Evolutionary conservation across 2,797 vertebrate genomes (phyloP), one percentile per base, ranked within the genome.

Genomic region (Myotis pilosus): DNA sequence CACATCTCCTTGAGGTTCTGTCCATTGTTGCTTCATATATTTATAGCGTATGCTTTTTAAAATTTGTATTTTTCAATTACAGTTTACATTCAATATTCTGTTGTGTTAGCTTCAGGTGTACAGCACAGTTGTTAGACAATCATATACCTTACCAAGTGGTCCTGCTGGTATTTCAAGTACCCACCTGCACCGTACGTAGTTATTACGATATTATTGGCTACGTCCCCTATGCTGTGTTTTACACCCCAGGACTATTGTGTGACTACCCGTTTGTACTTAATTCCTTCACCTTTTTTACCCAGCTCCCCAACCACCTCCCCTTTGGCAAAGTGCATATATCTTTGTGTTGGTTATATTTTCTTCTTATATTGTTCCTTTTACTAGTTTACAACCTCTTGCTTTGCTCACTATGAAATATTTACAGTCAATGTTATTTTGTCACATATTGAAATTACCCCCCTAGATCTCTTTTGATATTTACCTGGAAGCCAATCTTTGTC

Each of bases 381-480:
- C 57, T 23, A 49, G 33, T 47, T 51, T 60, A 16, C 49, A 36
- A 66, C 13, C 28, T 87, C n/a, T 92, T 82, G 36, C 47, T 69
- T 68, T 51, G 51, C 41, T 92, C 62, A 57, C 55, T 69, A 20
- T 47, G 6, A 69, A 38, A n/a, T 36, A 75, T 92, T 62, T 33
- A 66, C n/a, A 64, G 19, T 75, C 69, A 80, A 81, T 71, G 33
- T 28, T 53, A 38, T 72, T 62, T 92, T 69, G 8, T 30, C 51
- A 20, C 3, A 23, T 11, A 28, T n/a, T 69, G 7, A 82, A 79
- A 84, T 51, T 38, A 33, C 33, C 64, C 64, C 8, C 60, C 41
- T 90, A 86, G 22, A 36, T 89, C 51, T 79, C 81, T 75, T 93
- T 60, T 85, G 22, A 55, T 92, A 72, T 82, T 80, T 78, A n/a